Conservation (phyloP, 2,797 vertebrate species). For the Cuculus canorus region DNA sequence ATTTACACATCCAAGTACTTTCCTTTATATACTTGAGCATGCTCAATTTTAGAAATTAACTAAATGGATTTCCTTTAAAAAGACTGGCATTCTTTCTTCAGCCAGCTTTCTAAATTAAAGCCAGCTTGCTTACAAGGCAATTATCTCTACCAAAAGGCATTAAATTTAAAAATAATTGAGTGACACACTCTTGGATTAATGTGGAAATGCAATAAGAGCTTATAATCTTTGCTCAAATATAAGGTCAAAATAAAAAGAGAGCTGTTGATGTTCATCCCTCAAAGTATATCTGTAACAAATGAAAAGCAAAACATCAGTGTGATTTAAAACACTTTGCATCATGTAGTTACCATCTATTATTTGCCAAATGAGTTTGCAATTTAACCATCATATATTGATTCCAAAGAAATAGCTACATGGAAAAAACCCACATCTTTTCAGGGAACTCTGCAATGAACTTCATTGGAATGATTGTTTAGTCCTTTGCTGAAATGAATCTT, state of each 20-base stretch:
- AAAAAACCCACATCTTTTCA: neutral
- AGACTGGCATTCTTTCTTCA: neutral
- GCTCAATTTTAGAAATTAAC: neutral
- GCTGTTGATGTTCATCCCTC: neutral
- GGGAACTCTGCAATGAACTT: neutral
- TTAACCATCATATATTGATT: neutral
- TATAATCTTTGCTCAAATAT: neutral
- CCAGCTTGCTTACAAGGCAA: neutral
- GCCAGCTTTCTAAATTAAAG: neutral
- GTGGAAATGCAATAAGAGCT: neutral
- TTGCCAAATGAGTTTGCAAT: neutral
- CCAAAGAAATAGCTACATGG: neutral
- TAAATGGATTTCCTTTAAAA: neutral
- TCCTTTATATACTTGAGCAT: neutral
- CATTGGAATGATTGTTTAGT: neutral
- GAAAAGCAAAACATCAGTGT: neutral
- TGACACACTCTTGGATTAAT: neutral
- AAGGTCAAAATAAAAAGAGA: neutral
- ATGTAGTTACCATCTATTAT: neutral
- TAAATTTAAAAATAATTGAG: conserved; percentile 1
- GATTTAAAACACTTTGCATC: neutral
- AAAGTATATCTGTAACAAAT: neutral
- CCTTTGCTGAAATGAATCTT: neutral
- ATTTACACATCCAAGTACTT: neutral
- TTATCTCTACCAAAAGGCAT: neutral